A percentile compares a stretch with the other conserved stretches of the same genome.
These are phyloP conservation scores for Rotaria sp. DNA, from an alignment of 2,888 invertebrate species.

Conservation along the genomic window DNA sequence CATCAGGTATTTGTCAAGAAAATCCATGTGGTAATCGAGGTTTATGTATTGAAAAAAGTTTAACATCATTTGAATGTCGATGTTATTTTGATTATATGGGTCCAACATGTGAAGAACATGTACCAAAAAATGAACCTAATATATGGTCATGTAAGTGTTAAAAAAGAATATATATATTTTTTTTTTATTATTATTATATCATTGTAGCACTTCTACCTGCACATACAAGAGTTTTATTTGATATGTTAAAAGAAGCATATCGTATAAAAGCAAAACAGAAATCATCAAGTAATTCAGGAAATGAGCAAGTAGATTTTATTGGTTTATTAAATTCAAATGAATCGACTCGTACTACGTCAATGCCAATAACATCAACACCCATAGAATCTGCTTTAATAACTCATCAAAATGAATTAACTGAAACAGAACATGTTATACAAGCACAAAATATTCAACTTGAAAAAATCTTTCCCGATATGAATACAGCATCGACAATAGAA, in stretches of 20 bases:
- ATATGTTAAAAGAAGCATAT: neutral
- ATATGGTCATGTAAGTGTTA: slow-evolving; percentile 12
- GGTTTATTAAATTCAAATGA: neutral
- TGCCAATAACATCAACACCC: neutral
- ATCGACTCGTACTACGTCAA: too few relatives aligned
- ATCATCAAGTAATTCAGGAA: neutral
- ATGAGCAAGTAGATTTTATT: neutral
- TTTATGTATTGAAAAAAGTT: neutral
- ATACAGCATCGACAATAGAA: neutral
- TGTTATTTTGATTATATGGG: slow-evolving; percentile 24
- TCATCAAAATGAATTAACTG: neutral
- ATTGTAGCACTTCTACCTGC: neutral
- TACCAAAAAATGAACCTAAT: neutral
- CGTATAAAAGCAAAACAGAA: neutral
- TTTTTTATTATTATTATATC: neutral
- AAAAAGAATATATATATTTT: neutral
- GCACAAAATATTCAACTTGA: neutral
- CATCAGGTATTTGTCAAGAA: neutral
- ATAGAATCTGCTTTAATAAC: neutral
- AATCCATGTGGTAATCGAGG: slow-evolving; percentile 25
- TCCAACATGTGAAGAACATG: neutral
- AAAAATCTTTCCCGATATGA: neutral
- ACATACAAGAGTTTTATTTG: neutral
- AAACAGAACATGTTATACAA: neutral
- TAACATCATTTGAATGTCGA: neutral